Percentiles rank a stretch among this genome's conserved stretches.
Conservation (phyloP, 1,140 invertebrate genomes). For the Antheraea pernyi region DNA sequence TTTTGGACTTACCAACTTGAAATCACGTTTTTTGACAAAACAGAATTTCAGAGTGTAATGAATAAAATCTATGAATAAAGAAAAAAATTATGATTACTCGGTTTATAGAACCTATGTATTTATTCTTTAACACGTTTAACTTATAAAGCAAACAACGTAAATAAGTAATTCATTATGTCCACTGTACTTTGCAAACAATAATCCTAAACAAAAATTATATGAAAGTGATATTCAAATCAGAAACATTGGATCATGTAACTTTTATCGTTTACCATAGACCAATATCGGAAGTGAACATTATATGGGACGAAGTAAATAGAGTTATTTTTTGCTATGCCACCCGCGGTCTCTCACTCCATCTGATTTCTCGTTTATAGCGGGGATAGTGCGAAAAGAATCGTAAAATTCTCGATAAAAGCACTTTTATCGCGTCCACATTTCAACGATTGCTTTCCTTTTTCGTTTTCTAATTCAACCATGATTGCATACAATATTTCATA, state of each 20-base stretch:
- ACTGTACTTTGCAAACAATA: not conserved
- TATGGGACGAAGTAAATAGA: conserved; percentile 42
- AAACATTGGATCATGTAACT: conserved; percentile 7
- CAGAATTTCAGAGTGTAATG: no score
- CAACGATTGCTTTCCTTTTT: conserved; percentile 56
- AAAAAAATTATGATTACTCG: no score
- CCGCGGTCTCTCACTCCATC: conserved; percentile 61
- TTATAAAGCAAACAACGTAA: no score
- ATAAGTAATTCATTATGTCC: no score
- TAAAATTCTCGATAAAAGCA: conserved; percentile 68
- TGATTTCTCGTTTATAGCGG: conserved; percentile 65
- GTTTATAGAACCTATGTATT: no score
- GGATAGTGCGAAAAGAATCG: conserved; percentile 59
- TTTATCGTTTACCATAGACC: conserved; percentile 17
- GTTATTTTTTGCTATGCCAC: conserved; percentile 54
- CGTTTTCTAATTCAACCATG: conserved; percentile 42
- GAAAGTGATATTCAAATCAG: conserved; percentile 3
- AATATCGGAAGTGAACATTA: conserved; percentile 33
- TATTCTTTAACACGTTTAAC: no score
- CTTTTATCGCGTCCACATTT: conserved; percentile 55
- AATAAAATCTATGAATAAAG: no score
- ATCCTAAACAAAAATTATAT: conserved; percentile 2
- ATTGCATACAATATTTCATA: conserved; percentile 15
- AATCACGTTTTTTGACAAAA: no score
- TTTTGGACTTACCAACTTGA: no score